Percentiles rank a stretch among this genome's conserved stretches.
Conservation (phyloP, 2,113 vertebrate genomes). For the Tetrao urogallus region DNA sequence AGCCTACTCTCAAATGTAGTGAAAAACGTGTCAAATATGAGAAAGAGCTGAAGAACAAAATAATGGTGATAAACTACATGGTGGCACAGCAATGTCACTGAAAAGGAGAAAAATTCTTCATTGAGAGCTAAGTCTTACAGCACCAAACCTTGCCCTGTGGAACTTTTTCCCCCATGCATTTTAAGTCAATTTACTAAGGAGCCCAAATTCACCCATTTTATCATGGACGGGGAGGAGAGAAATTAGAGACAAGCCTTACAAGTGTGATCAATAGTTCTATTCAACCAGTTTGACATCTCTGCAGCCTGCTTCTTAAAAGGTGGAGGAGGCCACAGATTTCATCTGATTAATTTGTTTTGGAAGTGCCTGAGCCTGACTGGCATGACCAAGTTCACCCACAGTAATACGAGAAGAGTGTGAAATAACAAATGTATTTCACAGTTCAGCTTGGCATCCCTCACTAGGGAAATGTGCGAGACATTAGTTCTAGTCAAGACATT, state of each 20-base stretch:
- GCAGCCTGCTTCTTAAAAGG: neutral
- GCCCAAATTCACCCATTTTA: neutral
- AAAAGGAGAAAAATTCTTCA: neutral
- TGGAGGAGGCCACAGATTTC: neutral
- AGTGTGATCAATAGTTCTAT: neutral
- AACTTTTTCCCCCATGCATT: neutral
- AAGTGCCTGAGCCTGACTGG: neutral
- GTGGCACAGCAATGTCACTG: neutral
- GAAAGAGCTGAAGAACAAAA: neutral
- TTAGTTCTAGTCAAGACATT: neutral
- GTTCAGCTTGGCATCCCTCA: neutral
- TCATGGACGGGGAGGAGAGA: neutral
- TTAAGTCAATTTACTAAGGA: neutral
- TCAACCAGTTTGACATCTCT: neutral
- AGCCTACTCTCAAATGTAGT: neutral
- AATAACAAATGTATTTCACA: neutral
- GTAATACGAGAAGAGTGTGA: neutral
- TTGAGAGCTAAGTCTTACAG: neutral
- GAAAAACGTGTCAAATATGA: neutral
- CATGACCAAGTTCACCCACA: neutral
- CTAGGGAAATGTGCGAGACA: neutral
- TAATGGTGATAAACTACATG: neutral
- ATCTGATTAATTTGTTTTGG: neutral
- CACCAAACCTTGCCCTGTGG: neutral
- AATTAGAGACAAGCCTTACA: neutral